Base-by-base conservation (phyloP, 2,888 invertebrate genomes). In the Siphonodentalium dalli region DNA sequence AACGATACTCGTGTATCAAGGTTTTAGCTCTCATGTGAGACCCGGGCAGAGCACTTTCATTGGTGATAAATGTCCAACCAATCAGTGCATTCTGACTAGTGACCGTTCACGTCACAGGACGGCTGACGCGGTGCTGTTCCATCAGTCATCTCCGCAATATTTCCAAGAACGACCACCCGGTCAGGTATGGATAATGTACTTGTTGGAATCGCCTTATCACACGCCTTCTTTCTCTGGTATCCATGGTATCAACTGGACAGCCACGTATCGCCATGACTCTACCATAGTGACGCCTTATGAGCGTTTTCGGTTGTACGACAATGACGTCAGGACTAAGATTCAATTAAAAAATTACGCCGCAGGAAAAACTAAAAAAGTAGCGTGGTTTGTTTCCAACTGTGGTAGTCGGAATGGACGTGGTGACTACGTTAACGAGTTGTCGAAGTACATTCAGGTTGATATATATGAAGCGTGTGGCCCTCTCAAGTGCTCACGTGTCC, bases 331-430 rank as follows among this genome's bases (percentile, higher is more conserved):
- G 4, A 88, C 88, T 20, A 51, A 54, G 11, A 43, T 48, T 9
- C 58, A 54, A 18, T 35, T 40, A 5, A 65, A 54, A 42, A 75
- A 78, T 62, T 80, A 69, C 58, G 75, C 77, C 1, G 90, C 91
- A 0, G 93, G 93, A 78, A 96, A 96, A 82, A 93, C 93, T 37
- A 92, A 91, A 83, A 90, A 88, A 90, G 81, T 96, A 5, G 96
- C 96, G 48, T 97, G 96, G 97, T 96, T 97, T 83, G 96, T 96
- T 48, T 95, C 95, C 35, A 97, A 97, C 83, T 97, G 97, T 78
- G 91, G 90, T 60, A 93, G 96, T 3, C 87, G 91, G 45, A 97
- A 97, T 81, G 89, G 89, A 3, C 87, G 96, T n/a, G 84, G 93
- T 57, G 89, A 91, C 67, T 96, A 90, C 82, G 96, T 94, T 8